These are phyloP conservation scores for Puma concolor DNA, from an alignment of 2,113 vertebrate species.

Conservation along the genomic window DNA sequence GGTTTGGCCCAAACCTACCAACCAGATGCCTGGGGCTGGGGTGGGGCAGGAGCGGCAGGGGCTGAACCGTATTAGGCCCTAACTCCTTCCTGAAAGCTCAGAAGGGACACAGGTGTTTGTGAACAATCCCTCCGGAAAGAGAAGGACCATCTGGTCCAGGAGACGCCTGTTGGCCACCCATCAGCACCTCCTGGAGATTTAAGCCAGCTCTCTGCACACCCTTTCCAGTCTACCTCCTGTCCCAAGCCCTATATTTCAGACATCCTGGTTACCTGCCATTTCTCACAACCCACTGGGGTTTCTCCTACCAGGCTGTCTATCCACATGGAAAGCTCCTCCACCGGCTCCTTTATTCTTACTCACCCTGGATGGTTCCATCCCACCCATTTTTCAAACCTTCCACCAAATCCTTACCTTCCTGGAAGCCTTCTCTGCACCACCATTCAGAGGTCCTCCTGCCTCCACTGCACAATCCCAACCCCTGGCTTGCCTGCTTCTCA, in stretches of 20 bases:
- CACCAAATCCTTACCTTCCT: not conserved
- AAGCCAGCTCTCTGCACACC: not conserved
- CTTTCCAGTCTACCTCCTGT: not conserved
- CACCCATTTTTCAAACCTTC: constrained; percentile 21
- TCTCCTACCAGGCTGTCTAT: not conserved
- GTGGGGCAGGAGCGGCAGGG: not conserved
- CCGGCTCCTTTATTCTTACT: not conserved
- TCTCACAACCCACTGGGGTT: constrained; percentile 44
- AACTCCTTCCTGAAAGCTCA: not conserved
- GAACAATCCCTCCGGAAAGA: not conserved
- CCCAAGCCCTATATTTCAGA: not conserved
- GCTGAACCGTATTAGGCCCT: not conserved
- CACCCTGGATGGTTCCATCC: not conserved
- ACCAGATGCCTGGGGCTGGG: not conserved
- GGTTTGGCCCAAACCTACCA: not conserved
- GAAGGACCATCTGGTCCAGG: not conserved
- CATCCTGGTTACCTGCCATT: constrained; percentile 48
- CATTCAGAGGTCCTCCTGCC: not conserved
- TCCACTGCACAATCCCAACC: not conserved
- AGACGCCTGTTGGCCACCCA: not conserved
- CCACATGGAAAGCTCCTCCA: not conserved
- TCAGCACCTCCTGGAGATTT: not conserved
- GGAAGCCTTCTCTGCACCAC: not conserved
- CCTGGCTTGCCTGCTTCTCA: not conserved
- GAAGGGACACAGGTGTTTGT: not conserved